Evolutionary conservation across 2,113 vertebrate genomes (phyloP), one percentile per base, ranked within the genome.

Genomic region (Plotosus lineatus): DNA sequence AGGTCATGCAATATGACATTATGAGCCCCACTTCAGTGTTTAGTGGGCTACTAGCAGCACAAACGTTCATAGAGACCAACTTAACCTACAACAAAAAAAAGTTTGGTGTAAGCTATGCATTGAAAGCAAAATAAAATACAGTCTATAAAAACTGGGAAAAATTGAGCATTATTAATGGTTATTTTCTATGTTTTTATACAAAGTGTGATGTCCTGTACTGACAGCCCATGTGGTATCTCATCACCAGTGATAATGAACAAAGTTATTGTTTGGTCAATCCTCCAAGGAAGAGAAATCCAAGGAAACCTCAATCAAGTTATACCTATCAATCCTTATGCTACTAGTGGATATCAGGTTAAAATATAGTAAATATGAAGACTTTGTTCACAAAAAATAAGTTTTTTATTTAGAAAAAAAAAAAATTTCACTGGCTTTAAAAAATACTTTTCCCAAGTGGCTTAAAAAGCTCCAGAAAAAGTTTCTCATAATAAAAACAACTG

Each of bases 151-250:
- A 88, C 79, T 38, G 82, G 87, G 91, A 90, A 92, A 89, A 92
- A 89, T 83, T 90, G 60, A 87, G 87, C 90, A 91, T 91, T 92
- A 90, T 92, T 88, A 75, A 76, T 81, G 51, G 82, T 46, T 78
- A 87, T 91, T 86, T 91, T 88, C 86, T 89, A 89, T 74, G 89
- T 89, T 89, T 89, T 85, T 89, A 90, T 89, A 89, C 92, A 93
- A 89, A 90, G n/a, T 23, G 88, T 86, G 85, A 79, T 86, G 83
- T 68, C 61, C 53, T 78, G 61, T 63, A 42, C 50, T 78, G 11
- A 9, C 86, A 88, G 87, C 86, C 84, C 82, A 21, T 17, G 79
- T 38, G 46, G 82, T 90, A 86, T 89, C 89, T 55, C 77, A 89
- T 89, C 90, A 89, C 84, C 87, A 90, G 85, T 91, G 91, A 91